phyloP scores from a whole-genome alignment of 1,140 invertebrate species.

The Wiebesia pumilae region DNA sequence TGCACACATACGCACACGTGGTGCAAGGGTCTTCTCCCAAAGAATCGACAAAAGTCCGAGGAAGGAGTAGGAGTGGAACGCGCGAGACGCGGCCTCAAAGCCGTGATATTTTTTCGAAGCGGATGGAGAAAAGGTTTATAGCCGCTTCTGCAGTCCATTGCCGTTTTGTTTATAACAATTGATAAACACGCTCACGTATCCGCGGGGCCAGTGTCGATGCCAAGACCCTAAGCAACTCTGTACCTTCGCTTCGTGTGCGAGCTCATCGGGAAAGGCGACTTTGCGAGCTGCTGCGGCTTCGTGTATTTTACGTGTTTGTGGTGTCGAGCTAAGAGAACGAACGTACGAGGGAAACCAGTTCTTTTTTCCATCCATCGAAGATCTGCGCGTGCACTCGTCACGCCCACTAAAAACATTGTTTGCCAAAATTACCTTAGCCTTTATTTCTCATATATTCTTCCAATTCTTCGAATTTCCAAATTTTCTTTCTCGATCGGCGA shows the following conservation, averaged over 20 bases:
- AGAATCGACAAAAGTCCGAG: neutral
- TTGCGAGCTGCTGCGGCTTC: constrained; percentile 69
- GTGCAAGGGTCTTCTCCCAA: neutral
- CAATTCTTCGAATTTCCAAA: neutral
- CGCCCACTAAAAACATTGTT: neutral
- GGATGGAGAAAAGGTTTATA: constrained; percentile 65
- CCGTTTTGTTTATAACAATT: constrained; percentile 72
- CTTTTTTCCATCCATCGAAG: neutral
- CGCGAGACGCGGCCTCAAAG: neutral
- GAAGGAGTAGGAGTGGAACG: neutral
- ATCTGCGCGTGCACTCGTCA: neutral
- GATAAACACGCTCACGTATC: constrained; percentile 65
- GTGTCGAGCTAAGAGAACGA: constrained; percentile 19
- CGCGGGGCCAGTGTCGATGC: constrained; percentile 24
- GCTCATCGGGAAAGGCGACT: constrained; percentile 44
- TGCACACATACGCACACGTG: no score
- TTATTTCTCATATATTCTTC: no score
- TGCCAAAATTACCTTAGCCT: neutral
- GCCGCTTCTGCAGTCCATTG: constrained; percentile 75
- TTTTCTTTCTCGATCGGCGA: neutral
- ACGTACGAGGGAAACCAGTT: neutral
- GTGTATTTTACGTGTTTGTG: constrained; percentile 60
- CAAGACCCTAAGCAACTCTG: neutral
- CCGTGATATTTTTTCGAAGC: constrained; percentile 51
- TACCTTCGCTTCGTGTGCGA: neutral